Percentiles rank a stretch among this genome's conserved stretches.
Conservation (phyloP, 1,140 invertebrate genomes). For the Neotoxoptera formosana region DNA sequence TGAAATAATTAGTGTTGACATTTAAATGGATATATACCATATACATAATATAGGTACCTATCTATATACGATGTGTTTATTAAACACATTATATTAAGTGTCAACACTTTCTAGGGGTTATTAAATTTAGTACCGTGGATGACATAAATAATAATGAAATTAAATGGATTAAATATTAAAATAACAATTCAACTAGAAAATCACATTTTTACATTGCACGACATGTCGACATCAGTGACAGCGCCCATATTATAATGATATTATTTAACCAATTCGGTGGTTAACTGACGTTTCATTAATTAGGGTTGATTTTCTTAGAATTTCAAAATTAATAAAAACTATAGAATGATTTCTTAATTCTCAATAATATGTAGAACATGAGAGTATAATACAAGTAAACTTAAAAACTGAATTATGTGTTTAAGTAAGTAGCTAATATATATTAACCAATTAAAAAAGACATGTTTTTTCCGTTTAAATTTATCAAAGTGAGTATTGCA, state of each 20-base stretch:
- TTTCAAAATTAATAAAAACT: not conserved
- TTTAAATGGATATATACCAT: not conserved
- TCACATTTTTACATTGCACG: not conserved
- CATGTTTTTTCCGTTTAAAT: not conserved
- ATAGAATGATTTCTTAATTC: not conserved
- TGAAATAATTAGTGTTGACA: not conserved
- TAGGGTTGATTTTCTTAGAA: not conserved
- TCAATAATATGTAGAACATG: not conserved
- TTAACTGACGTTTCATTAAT: not conserved
- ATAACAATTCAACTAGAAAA: not conserved
- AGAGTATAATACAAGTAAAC: not conserved
- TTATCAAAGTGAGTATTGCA: not conserved
- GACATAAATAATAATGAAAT: not conserved
- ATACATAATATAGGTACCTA: too few species aligned
- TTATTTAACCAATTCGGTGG: not conserved
- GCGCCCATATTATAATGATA: not conserved
- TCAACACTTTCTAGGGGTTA: not conserved
- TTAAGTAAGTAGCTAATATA: not conserved
- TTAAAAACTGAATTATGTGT: not conserved
- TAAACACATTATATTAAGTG: constrained; percentile 9
- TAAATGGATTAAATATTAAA: not conserved
- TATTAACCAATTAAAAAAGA: not conserved
- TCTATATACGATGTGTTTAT: not conserved
- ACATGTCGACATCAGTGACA: not conserved
- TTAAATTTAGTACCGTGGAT: not conserved